Conservation (phyloP, 2,797 vertebrate genomes). For the Threskiornis aethiopicus region DNA sequence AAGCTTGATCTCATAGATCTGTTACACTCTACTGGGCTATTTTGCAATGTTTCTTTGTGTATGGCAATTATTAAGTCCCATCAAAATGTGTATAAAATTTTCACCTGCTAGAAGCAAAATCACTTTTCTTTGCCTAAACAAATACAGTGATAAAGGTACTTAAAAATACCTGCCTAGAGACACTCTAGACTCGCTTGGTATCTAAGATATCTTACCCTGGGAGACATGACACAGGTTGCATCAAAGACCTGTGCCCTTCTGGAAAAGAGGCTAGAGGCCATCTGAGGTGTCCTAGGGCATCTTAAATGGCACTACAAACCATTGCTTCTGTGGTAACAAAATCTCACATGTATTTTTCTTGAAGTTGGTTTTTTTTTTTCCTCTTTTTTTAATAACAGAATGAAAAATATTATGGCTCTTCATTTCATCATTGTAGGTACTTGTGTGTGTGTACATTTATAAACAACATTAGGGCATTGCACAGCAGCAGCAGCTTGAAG, state of each 20-base stretch:
- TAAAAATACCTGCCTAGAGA: not conserved
- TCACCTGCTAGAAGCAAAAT: not conserved
- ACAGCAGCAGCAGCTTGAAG: not conserved
- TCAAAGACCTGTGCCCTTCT: not conserved
- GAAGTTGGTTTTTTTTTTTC: not conserved
- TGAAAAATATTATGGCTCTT: conserved; percentile 16
- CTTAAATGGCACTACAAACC: not conserved
- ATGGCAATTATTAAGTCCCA: not conserved
- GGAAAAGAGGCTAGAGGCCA: not conserved
- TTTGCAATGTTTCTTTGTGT: not conserved
- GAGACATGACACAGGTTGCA: not conserved
- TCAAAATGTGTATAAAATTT: conserved; percentile 5
- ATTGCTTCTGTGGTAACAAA: not conserved
- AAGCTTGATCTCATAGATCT: conserved; percentile 33
- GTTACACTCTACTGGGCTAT: not conserved
- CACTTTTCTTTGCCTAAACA: not conserved
- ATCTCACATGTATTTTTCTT: not conserved
- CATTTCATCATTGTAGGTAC: not conserved
- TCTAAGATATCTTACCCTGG: not conserved
- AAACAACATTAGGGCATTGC: not conserved
- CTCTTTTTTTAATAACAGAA: not conserved
- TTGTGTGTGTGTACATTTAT: not conserved
- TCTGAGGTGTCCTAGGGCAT: not conserved
- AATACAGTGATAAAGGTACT: not conserved
- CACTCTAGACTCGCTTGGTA: not conserved